These are phyloP conservation scores for Heteractis magnifica DNA, from an alignment of 92 coral and sea anemone genomes.

Conservation along the genomic window DNA sequence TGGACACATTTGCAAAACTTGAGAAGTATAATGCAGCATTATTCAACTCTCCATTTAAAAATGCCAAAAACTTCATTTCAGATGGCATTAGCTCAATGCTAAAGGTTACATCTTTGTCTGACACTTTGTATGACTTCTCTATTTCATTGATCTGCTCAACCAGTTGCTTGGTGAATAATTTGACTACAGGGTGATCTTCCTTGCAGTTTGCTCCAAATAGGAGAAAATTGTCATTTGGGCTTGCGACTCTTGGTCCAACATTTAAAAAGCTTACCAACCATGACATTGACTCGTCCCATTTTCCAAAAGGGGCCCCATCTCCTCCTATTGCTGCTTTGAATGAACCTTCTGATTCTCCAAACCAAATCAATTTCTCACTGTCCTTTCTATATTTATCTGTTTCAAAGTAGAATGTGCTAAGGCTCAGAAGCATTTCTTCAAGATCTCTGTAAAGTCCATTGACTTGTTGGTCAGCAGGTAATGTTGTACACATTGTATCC, in stretches of 20 bases:
- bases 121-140: too few species aligned
- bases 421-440: conserved; percentile 34
- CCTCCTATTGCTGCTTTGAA: conserved; percentile 65
- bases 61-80: conserved; percentile 69
- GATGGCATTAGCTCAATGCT: conserved; percentile 27
- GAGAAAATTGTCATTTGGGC: too few species aligned
- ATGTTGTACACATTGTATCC: conserved; percentile 21
- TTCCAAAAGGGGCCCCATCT: conserved; percentile 56
- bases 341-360: conserved; percentile 47
- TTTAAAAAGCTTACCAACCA: conserved; percentile 32
- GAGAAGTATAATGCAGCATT: conserved; percentile 65
- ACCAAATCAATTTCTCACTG: conserved; percentile 49
- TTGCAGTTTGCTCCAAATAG: too few species aligned
- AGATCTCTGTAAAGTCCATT: conserved; percentile 56
- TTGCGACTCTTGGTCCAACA: too few species aligned
- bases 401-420: conserved; percentile 43
- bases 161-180: too few species aligned
- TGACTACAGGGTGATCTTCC: too few species aligned
- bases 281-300: conserved; percentile 48
- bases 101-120: background rate
- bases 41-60: conserved; percentile 59
- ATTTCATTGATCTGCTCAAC: too few species aligned
- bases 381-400: conserved; percentile 49
- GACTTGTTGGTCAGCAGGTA: conserved; percentile 39
- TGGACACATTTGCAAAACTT: conserved; percentile 63